A percentile compares a stretch with the other conserved stretches of the same genome.
Evolutionary conservation across 2,113 vertebrate genomes (phyloP).

Genomic region (Oncorhynchus masou): DNA sequence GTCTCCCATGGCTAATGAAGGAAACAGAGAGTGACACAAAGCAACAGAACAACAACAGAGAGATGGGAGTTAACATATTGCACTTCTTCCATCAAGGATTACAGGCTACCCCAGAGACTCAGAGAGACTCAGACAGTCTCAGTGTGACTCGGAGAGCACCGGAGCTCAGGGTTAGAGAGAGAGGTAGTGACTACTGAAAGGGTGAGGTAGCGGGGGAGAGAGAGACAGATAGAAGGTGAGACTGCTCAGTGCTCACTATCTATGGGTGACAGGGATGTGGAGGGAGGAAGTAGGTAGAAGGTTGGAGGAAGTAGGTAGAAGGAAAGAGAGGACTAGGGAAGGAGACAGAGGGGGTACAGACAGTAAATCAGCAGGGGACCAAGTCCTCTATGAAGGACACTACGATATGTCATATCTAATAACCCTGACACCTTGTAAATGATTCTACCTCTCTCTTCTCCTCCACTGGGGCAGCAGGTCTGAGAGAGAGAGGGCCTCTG

Average conservation of each 20-base stretch:
- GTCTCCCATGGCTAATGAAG: constrained; percentile 42
- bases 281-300: not conserved
- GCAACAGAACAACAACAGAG: constrained; percentile 34
- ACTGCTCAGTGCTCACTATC: no score
- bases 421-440: not conserved
- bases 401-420: not conserved
- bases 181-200: no score
- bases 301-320: not conserved
- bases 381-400: not conserved
- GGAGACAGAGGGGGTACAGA: not conserved
- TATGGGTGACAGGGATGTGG: not conserved
- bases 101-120: constrained; percentile 5
- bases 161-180: no score
- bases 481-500: not conserved
- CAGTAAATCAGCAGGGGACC: not conserved
- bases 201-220: no score
- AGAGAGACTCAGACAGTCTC: constrained; percentile 10
- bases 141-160: no score
- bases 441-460: not conserved
- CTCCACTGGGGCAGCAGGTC: not conserved
- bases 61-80: constrained; percentile 28
- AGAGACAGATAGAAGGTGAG: no score
- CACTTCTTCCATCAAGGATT: constrained; percentile 43
- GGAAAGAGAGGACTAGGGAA: no score
- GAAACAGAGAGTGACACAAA: constrained; percentile 1